Base-by-base conservation (phyloP, 1,140 invertebrate species). In the Bombus superbus region DNA sequence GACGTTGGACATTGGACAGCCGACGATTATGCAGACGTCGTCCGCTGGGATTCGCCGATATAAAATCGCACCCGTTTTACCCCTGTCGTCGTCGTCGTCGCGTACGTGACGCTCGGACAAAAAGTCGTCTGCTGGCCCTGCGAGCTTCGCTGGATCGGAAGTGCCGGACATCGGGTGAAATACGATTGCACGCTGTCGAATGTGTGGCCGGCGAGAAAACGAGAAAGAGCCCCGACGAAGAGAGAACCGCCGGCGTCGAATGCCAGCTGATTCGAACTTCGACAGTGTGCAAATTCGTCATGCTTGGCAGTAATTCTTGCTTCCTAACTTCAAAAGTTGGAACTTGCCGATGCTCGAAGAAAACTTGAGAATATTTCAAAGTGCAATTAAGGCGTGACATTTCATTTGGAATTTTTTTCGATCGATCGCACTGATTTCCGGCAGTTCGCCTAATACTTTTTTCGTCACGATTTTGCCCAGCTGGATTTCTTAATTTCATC, bases 111-210 rank as follows among this genome's bases (percentile, higher is more conserved):
- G 79, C 66, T 40, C 42, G 66, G 80, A 87, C 81, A 90, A 90
- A 89, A 89, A 89, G 81, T 72, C 66, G 75, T 25, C 22, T 40
- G 47, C 42, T 32, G 42, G 53, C 38, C 38, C 66, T 40, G 59
- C 74, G 47, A 77, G 76, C 76, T 74, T 81, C 77, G 81, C 69
- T 87, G 73, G 85, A 68, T 85, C 90, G 90, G 90, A 91, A 91
- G 83, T 80, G 87, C 47, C 86, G 86, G 90, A 88, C 89, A 91
- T 85, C 69, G 88, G 78, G 82, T 91, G 83, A 91, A 91, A 91
- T 89, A 91, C 88, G 89, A 87, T 89, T 90, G 87, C 77, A 75
- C 83, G 72, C 47, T 64, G 79, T 77, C 86, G 75, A 86, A 89
- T 88, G 87, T 69, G 74, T 69, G 85, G 85, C 59, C 76, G 47